These are phyloP conservation scores for Sitophilus oryzae DNA, from an alignment of 1,140 invertebrate species.

Conservation along the genomic window DNA sequence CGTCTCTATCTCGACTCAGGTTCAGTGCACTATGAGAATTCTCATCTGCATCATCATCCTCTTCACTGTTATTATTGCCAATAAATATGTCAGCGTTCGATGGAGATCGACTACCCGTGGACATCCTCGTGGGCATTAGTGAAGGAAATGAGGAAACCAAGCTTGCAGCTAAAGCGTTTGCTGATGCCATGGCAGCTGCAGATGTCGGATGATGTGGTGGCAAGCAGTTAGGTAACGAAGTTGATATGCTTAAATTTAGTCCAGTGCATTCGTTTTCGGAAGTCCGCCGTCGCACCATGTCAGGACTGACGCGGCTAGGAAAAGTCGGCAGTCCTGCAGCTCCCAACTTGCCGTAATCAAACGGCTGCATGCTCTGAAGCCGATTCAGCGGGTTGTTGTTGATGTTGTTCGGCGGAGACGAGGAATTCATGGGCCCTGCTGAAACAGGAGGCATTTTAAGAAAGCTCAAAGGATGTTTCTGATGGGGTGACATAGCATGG, in stretches of 20 bases:
- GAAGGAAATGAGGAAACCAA: slow-evolving; percentile 45
- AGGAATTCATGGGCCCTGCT: slow-evolving; percentile 35
- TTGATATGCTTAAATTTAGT: slow-evolving; percentile 55
- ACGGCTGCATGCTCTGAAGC: slow-evolving; percentile 91
- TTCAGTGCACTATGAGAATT: slow-evolving; percentile 63
- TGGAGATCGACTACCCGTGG: slow-evolving; percentile 43
- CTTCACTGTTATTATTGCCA: slow-evolving; percentile 45
- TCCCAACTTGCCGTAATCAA: slow-evolving; percentile 79
- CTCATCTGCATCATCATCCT: slow-evolving; percentile 61
- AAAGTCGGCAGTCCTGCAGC: slow-evolving; percentile 47
- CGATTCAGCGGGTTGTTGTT: slow-evolving; percentile 63
- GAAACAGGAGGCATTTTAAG: slow-evolving; percentile 38
- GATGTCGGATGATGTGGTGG: slow-evolving; percentile 50
- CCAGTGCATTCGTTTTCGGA: slow-evolving; percentile 51
- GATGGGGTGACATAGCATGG: slow-evolving; percentile 48
- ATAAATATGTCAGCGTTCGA: slow-evolving; percentile 41
- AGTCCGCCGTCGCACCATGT: slow-evolving; percentile 43
- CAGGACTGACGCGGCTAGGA: slow-evolving; percentile 41
- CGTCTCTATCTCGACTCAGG: slow-evolving; percentile 53
- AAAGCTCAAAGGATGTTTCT: slow-evolving; percentile 45
- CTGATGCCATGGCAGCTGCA: slow-evolving; percentile 47
- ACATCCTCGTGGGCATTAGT: slow-evolving; percentile 38
- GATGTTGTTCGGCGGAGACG: slow-evolving; percentile 44
- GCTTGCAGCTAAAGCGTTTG: slow-evolving; percentile 44
- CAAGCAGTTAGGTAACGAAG: slow-evolving; percentile 57